These are phyloP conservation scores for Tychaedon coryphoeus DNA, from an alignment of 2,113 vertebrate genomes.

Conservation along the genomic window DNA sequence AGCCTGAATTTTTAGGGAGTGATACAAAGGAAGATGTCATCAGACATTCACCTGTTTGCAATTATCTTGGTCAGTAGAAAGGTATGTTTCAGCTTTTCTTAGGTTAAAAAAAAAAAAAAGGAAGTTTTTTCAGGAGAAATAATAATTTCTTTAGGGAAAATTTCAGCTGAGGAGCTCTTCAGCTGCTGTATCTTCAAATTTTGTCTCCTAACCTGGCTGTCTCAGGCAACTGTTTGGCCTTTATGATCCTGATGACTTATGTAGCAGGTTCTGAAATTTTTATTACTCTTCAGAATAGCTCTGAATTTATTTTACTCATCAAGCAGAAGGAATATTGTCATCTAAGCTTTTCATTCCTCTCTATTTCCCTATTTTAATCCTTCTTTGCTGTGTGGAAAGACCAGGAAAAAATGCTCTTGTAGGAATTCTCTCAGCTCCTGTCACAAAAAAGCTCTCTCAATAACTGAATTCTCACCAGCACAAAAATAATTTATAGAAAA, in stretches of 20 bases:
- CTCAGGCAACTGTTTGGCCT: background rate
- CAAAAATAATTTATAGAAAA: background rate
- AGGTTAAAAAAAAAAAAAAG: background rate
- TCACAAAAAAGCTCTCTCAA: background rate
- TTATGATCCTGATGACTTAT: background rate
- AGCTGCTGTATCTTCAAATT: background rate
- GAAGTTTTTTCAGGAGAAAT: background rate
- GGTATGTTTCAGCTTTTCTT: background rate
- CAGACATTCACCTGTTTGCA: background rate
- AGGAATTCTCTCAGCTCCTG: background rate
- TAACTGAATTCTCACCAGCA: background rate
- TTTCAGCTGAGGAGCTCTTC: background rate
- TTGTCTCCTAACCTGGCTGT: background rate
- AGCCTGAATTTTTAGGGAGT: background rate
- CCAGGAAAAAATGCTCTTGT: background rate
- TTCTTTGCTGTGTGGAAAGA: background rate
- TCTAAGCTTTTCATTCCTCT: background rate
- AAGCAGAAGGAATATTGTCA: background rate
- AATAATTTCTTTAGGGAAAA: background rate
- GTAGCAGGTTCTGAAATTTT: background rate
- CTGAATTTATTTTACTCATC: background rate
- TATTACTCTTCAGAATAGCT: background rate
- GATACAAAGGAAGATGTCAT: background rate
- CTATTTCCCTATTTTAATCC: background rate
- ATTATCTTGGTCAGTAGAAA: background rate